These are phyloP conservation scores for Chiloscyllium punctatum DNA, from an alignment of 2,797 vertebrate species.

Conservation along the genomic window DNA sequence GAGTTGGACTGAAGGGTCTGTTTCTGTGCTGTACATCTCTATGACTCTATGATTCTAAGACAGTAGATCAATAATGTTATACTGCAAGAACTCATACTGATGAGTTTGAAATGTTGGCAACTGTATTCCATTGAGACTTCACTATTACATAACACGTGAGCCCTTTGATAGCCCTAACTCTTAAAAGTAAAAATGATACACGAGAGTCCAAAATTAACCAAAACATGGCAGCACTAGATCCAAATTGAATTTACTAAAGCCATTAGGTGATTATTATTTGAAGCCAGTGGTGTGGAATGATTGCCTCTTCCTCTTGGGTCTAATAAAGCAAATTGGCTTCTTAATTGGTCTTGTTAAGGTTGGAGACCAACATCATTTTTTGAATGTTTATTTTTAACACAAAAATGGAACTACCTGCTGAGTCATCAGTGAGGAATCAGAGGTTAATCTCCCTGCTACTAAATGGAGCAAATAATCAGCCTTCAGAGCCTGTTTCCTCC, in stretches of 20 bases:
- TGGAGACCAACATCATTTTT: constrained; percentile 54
- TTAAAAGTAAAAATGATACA: background rate
- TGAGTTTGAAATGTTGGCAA: background rate
- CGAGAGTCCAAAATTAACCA: background rate
- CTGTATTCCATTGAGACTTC: background rate
- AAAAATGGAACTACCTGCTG: constrained; percentile 56
- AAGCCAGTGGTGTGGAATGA: constrained; percentile 53
- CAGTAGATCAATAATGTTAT: background rate
- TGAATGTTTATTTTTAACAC: constrained; percentile 40
- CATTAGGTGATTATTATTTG: constrained; percentile 47
- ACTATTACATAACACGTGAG: background rate
- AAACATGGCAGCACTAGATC: background rate
- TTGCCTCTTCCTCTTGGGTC: constrained; percentile 54
- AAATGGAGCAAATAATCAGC: constrained; percentile 69
- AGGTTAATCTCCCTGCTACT: constrained; percentile 62
- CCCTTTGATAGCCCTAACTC: background rate
- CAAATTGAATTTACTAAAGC: background rate
- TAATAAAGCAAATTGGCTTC: constrained; percentile 57
- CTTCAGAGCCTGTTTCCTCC: constrained; percentile 49
- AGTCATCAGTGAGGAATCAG: constrained; percentile 55
- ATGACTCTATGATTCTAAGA: background rate
- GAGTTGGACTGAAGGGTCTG: no score
- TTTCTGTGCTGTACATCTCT: no score
- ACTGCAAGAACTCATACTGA: background rate
- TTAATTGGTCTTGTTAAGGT: constrained; percentile 57